Evolutionary conservation across 2,888 invertebrate species (phyloP), one percentile per base, ranked within the genome.

Genomic region (Oxytorus armatus): DNA sequence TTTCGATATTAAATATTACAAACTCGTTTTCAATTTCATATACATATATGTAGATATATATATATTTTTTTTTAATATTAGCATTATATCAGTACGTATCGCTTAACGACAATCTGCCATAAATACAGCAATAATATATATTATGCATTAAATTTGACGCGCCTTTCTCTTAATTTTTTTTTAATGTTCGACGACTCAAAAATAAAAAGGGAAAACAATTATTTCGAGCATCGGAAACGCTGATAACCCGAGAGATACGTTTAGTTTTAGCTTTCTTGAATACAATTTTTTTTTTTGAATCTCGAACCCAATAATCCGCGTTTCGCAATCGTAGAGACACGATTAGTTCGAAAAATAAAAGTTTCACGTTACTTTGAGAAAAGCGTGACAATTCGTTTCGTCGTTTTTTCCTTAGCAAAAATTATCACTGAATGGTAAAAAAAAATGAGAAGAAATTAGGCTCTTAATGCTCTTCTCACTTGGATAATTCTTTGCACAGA

Each of bases 81-180:
- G 29, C 49, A 39, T 61, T 51, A 53, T 63, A 63, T 49, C 61
- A 42, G 42, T 63, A 39, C 63, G 61, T 42, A 69, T 77, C 69
- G 51, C 29, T 63, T 70, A 63, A 44, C 76, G 33, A 70, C 25
- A 61, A 11, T 61, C 16, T 61, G 10, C 51, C 68, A 68, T 61
- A 61, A 51, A 78, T 78, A 73, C 44, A 44, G 21, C 25, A 23
- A 44, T 72, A 18, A 29, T 21, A 59, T 59, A 68, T 61, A n/a
- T n/a, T 53, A 74, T 63, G 78, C 78, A 39, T 49, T 47, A 16
- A 44, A 33, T 1, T 16, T n/a, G n/a, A n/a, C n/a, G n/a, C n/a
- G n/a, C n/a, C n/a, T n/a, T n/a, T n/a, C 16, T 44, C 53, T 25
- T 51, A 16, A 23, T 47, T 33, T 51, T 51, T 51, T 51, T 25